Base-by-base conservation (phyloP, 2,888 invertebrate genomes). In the Mythimna loreyi region DNA sequence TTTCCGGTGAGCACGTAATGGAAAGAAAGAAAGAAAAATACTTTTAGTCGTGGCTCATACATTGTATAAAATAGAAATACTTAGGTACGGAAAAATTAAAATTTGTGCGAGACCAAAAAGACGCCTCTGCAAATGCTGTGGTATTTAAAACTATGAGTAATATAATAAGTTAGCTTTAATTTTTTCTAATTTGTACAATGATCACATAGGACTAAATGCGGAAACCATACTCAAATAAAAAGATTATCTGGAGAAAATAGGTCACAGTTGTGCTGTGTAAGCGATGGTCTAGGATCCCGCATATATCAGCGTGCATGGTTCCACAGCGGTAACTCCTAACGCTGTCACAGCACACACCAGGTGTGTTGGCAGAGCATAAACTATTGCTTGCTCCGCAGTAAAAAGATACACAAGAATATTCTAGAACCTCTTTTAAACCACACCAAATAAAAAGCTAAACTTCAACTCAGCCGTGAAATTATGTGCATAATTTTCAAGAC, bases 341-440 rank as follows among this genome's bases (percentile, higher is more conserved):
- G 67, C 55, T 75, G 79, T 78, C 75, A 78, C 75, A 75, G 79
- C 67, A 70, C n/a, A 67, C 60, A 69, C 69, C 78, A 75, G 78
- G 75, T 75, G 79, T 78, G 66, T 78, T 66, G 49, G 64, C 43
- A 60, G 65, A 78, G 78, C 58, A 55, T 78, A 58, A 78, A 74
- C 53, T 78, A 78, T 78, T 74, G 75, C 75, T 65, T 78, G 69
- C 53, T 56, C 49, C 23, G 23, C 65, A 63, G 28, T 11, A 69
- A 78, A 71, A 58, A 72, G 19, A 73, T 50, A 77, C 49, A 73
- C 36, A 50, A 65, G 55, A 56, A 62, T 62, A 65, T 62, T 49
- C 7, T 25, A 68, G 3, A 60, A 57, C 45, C 3, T 25, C 40
- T 60, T 75, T 49, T 65, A 33, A 53, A 45, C 11, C 40, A 61